phyloP scores from a whole-genome alignment of 2,888 invertebrate species.

The Habrosyne pyritoides region DNA sequence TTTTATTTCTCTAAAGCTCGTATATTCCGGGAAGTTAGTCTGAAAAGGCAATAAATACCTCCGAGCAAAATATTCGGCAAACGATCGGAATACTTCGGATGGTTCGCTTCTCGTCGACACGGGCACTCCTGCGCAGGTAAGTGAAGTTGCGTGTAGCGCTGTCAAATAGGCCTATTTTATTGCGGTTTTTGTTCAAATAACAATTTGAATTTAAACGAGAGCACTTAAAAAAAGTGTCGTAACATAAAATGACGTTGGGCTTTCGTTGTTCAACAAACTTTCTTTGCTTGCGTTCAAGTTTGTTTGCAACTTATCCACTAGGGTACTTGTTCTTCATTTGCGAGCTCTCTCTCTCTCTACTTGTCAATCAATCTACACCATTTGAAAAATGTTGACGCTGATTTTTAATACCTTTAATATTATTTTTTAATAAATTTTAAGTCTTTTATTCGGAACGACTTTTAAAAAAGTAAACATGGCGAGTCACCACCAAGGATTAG shows the following conservation, averaged over 20 bases:
- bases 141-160: conserved; percentile 76
- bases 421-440: too few species aligned
- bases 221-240: conserved; percentile 49
- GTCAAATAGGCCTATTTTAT: conserved; percentile 75
- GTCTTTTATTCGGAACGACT: too few species aligned
- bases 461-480: background rate
- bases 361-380: too few species aligned
- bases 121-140: conserved; percentile 69
- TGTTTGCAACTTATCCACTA: background rate
- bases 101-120: conserved; percentile 41
- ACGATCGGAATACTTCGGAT: conserved; percentile 50
- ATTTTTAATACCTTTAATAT: too few species aligned
- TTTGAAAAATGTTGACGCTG: too few species aligned
- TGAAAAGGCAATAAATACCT: conserved; percentile 47
- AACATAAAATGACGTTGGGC: conserved; percentile 20
- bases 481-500: background rate
- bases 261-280: background rate
- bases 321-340: background rate
- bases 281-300: background rate
- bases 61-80: conserved; percentile 54
- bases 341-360: too few species aligned
- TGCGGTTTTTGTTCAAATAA: conserved; percentile 60
- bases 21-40: conserved; percentile 34
- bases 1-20: conserved; percentile 2
- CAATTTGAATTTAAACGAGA: conserved; percentile 63